A percentile compares a stretch with the other conserved stretches of the same genome.
Evolutionary conservation across 1,140 invertebrate species (phyloP).

Genomic region (Ceratosolen fusciceps): DNA sequence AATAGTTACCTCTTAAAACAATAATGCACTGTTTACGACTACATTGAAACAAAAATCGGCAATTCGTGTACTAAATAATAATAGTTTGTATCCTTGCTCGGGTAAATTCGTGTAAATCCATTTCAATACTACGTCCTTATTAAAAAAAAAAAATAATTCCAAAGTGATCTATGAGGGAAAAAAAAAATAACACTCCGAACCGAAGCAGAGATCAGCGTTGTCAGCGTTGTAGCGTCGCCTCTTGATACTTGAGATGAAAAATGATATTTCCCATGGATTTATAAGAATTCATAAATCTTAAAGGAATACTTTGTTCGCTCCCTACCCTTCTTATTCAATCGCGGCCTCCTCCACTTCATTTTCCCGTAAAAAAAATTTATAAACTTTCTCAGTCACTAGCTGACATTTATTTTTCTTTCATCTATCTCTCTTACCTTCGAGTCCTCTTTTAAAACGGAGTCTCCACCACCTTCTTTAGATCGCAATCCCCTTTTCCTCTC

Average conservation of each 20-base stretch:
- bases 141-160: no score
- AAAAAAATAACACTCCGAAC: neutral
- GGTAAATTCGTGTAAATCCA: neutral
- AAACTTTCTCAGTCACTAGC: conserved; percentile 26
- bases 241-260: neutral
- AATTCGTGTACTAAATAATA: neutral
- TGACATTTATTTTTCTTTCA: neutral
- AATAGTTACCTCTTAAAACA: neutral
- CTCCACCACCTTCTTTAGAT: conserved; percentile 23
- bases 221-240: neutral
- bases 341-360: neutral
- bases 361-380: neutral
- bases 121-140: neutral
- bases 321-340: neutral
- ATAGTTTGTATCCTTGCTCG: neutral
- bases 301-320: neutral
- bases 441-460: neutral
- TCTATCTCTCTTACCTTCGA: neutral
- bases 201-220: neutral
- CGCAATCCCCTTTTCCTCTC: neutral
- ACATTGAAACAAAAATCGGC: neutral
- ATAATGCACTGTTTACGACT: conserved; percentile 18
- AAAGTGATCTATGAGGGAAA: no score
- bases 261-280: neutral
- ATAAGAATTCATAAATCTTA: no score